Conservation (phyloP, 2,797 vertebrate genomes). For the Melanotaenia boesemani region DNA sequence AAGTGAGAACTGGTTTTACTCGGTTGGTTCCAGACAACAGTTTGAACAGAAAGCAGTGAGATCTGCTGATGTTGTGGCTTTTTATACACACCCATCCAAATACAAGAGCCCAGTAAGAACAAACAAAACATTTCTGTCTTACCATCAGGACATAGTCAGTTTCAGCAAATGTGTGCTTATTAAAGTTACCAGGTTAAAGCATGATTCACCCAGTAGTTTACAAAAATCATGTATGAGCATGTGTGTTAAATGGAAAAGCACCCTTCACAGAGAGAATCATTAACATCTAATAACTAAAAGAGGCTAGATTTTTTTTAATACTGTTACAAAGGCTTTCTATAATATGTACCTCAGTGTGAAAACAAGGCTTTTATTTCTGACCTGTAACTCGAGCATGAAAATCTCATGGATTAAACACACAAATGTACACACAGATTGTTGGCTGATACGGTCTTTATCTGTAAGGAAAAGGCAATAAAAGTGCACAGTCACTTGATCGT, state of each 20-base stretch:
- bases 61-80: background rate
- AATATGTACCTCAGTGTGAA: background rate
- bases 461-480: background rate
- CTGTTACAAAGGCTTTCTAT: background rate
- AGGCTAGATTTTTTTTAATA: background rate
- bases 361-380: constrained; percentile 5
- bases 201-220: background rate
- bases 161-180: background rate
- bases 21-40: background rate
- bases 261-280: background rate
- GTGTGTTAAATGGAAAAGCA: background rate
- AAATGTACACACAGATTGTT: background rate
- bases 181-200: background rate
- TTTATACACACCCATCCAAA: background rate
- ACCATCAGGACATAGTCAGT: background rate
- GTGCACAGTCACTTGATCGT: background rate
- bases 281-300: background rate
- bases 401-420: background rate
- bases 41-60: background rate
- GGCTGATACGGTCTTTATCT: background rate
- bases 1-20: constrained; percentile 9
- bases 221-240: background rate
- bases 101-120: background rate
- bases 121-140: background rate
- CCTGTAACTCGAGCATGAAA: background rate